Evolutionary conservation across 2,888 invertebrate species (phyloP), one percentile per base, ranked within the genome.

Genomic region (Patella depressa): DNA sequence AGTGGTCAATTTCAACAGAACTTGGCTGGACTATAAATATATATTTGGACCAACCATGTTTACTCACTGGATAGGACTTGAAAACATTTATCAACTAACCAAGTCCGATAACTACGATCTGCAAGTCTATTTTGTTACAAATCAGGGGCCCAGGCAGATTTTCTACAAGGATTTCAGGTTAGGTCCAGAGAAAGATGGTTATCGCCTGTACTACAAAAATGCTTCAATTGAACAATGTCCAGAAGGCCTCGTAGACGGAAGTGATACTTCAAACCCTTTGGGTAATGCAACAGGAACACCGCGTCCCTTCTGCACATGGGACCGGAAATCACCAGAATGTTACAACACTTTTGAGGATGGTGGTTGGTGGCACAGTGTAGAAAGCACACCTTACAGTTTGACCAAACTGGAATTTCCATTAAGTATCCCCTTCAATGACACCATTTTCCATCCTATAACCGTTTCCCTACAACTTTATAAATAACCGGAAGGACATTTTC

Each of bases 21-120:
- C 65, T 2, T 65, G 65, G 65, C 65, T 24, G 65, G 65, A 65
- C 19, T 65, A 65, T 65, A 65, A 65, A 14, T 65, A 65, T 65
- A 24, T 65, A 24, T 65, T 65, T 3, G 24, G 19, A 24, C 19
- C 19, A 65, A 24, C 19, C 24, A 65, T 24, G 19, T 19, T n/a
- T 3, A 24, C 65, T 9, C 24, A 65, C 24, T 65, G 65, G 65
- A 65, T 65, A 24, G 65, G 65, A 3, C 24, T 65, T 24, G 65
- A 65, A 24, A 65, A 65, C 14, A n/a, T 65, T 19, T 14, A 65
- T 65, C 24, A 24, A 19, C 24, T 65, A 24, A 65, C 65, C 19
- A 65, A 65, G 19, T 65, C 65, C 19, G 24, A 12, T 65, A 7
- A 19, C 19, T 19, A 19, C 15, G 19, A 65, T 14, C 3, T 65